Conservation (phyloP, 2,113 vertebrate species). For the Phrynosoma platyrhinos region DNA sequence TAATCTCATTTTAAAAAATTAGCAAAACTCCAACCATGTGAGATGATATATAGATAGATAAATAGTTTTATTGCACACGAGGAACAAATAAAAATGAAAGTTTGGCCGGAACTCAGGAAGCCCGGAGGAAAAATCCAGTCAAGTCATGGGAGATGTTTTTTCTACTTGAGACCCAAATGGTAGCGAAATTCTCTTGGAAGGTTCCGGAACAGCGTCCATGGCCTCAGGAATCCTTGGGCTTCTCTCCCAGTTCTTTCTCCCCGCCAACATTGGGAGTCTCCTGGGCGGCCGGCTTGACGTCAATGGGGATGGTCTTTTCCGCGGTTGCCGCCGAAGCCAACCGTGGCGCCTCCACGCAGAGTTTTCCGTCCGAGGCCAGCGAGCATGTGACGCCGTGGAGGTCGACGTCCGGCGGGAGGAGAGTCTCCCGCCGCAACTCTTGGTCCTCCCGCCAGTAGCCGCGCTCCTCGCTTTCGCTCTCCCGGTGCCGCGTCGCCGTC, state of each 20-base stretch:
- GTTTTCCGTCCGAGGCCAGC: background rate
- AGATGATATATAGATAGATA: background rate
- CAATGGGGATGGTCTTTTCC: constrained; percentile 8
- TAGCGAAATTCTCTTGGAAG: too few relatives aligned
- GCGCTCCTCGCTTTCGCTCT: background rate
- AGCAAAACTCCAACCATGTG: background rate
- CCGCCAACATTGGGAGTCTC: background rate
- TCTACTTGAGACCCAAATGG: too few relatives aligned
- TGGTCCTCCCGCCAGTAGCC: constrained; percentile 2
- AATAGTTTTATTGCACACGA: background rate
- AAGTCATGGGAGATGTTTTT: too few relatives aligned
- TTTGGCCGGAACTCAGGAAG: too few relatives aligned
- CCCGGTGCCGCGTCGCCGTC: background rate
- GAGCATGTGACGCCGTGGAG: constrained; percentile 6
- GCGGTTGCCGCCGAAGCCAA: background rate
- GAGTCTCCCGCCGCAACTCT: constrained; percentile 1
- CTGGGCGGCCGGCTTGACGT: background rate
- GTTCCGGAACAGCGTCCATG: too few relatives aligned
- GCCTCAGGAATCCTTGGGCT: background rate
- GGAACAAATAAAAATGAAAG: background rate
- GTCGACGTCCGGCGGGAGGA: constrained; percentile 3
- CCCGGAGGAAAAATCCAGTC: too few relatives aligned
- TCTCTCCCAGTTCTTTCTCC: background rate
- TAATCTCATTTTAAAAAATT: too few relatives aligned
- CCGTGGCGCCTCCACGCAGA: constrained; percentile 8